Evolutionary conservation across 1,140 invertebrate species (phyloP), one percentile per base, ranked within the genome.

Genomic region (Drosophila leontia): DNA sequence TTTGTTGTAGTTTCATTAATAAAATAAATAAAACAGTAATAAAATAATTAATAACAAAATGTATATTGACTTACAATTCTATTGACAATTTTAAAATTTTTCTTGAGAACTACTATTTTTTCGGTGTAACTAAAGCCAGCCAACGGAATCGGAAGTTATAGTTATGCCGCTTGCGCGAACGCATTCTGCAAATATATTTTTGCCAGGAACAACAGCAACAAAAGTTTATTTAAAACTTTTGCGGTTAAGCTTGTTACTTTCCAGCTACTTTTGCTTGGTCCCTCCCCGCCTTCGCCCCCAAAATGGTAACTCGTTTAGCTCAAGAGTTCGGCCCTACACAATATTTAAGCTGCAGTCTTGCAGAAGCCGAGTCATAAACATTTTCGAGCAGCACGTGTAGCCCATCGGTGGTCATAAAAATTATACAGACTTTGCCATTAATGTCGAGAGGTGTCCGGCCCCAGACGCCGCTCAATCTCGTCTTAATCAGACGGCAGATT

Each of bases 151-250:
- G 83, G 83, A 87, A 87, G 83, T 87, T 87, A 88, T 87, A 87
- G 83, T 88, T 83, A 87, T 88, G 83, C 84, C 77, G 84, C 84
- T 83, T 44, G 69, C 80, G 83, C 82, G 82, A 42, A 80, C 74
- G 74, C 78, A 80, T 60, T 68, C 63, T 85, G 74, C 26, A 74
- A 78, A 74, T 87, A 83, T 87, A 87, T 87, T 55, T 76, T 63
- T 82, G 57, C 76, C 65, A 42, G 44, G 39, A 58, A 67, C 55
- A 61, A 69, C 60, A 87, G 51, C 59, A 87, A 87, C 63, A 79
- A 87, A 87, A 87, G 80, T 88, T 87, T 88, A 87, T 87, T 88
- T 87, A 80, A 87, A 87, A 87, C 71, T 87, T 87, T 83, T 87
- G 84, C 65, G 84, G 84, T 88, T 87, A 87, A 87, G 84, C 84